Conservation (phyloP, 2,888 invertebrate species). For the Pachymerium ferrugineum region DNA sequence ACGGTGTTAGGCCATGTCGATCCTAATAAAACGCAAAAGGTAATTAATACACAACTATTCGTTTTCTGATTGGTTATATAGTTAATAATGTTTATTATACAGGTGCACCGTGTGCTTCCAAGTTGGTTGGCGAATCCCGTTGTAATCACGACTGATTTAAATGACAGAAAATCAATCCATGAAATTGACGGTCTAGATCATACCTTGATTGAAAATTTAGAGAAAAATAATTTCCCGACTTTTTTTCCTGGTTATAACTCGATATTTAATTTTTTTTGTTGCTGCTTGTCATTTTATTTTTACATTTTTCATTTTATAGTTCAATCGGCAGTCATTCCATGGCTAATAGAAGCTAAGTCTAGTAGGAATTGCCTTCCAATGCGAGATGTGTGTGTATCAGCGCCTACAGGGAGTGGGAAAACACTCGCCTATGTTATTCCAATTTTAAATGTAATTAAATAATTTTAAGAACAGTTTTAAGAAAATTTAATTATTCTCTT, state of each 20-base stretch:
- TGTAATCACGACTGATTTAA: background rate
- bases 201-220: background rate
- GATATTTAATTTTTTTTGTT: background rate
- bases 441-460: conserved; percentile 62
- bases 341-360: conserved; percentile 61
- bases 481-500: conserved; percentile 32
- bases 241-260: conserved; percentile 5
- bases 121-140: background rate
- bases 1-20: too few species aligned
- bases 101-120: background rate
- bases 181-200: background rate
- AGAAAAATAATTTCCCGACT: background rate
- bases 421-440: conserved; percentile 91
- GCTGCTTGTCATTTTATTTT: background rate
- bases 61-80: too few species aligned
- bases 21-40: too few species aligned
- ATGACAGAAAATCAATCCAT: background rate
- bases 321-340: conserved; percentile 70
- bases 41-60: too few species aligned
- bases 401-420: conserved; percentile 97
- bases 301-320: conserved; percentile 49
- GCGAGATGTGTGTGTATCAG: conserved; percentile 89
- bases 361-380: conserved; percentile 61
- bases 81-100: too few species aligned
- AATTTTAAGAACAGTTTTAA: background rate